Conservation (phyloP, 2,113 vertebrate genomes). For the Aspiorhynchus laticeps region DNA sequence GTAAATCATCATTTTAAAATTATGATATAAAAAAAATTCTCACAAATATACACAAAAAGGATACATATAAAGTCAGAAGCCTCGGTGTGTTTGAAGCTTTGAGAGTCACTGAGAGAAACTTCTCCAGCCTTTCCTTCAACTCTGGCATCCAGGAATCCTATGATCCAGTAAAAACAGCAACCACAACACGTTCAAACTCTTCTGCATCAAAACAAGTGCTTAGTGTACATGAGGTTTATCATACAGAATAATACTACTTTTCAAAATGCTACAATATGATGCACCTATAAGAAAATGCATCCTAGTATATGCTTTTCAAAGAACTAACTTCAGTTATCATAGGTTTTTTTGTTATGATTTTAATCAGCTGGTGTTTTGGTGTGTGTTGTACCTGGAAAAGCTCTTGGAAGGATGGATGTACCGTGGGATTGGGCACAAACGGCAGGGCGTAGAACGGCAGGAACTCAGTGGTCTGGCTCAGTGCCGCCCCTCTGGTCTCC, state of each 20-base stretch:
- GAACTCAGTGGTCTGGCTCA: conserved; percentile 92
- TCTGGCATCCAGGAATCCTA: conserved; percentile 90
- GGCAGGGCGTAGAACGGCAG: conserved; percentile 95
- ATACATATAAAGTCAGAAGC: conserved; percentile 92
- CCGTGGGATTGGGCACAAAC: conserved; percentile 88
- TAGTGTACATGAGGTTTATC: too few species aligned
- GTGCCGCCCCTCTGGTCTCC: conserved; percentile 86
- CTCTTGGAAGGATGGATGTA: conserved; percentile 90
- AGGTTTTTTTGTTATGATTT: neutral
- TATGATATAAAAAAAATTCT: too few species aligned
- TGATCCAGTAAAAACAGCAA: conserved; percentile 53
- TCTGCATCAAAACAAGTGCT: too few species aligned
- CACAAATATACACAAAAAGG: conserved; percentile 71
- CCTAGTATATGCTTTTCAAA: neutral
- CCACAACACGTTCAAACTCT: neutral
- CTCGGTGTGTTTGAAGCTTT: conserved; percentile 81
- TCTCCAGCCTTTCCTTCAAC: conserved; percentile 84
- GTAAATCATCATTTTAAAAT: neutral
- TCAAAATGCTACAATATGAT: neutral
- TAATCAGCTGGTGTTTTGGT: neutral
- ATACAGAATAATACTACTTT: neutral
- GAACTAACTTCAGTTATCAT: neutral
- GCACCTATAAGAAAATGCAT: too few species aligned
- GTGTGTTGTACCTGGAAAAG: conserved; percentile 84
- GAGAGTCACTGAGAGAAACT: conserved; percentile 81